Evolutionary conservation across 2,113 vertebrate species (phyloP), one percentile per base, ranked within the genome.

Genomic region (Eptatretus burgeri): DNA sequence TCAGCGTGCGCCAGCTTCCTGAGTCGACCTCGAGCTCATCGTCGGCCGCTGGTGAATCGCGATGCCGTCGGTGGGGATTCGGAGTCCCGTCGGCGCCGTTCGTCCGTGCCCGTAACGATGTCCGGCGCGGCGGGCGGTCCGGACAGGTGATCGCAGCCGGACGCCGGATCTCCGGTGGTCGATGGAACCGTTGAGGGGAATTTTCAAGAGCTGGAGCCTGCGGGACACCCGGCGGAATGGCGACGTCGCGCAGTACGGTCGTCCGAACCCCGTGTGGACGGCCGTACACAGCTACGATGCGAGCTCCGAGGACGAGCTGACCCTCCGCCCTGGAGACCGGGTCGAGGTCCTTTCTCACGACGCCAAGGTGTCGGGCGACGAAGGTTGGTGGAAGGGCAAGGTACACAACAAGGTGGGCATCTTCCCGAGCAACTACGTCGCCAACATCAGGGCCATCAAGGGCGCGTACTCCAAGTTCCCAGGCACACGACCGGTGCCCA

Each of bases 331-430:
- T 9, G 82, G 82, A 12, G 81, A 82, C 68, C 76, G 81, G 68
- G 82, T 84, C 69, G 79, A 84, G 70, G 82, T 83, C 52, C 78
- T 83, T 63, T 84, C 82, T 13, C 80, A 81, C 73, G 83, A 84
- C 66, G 77, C 80, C 2, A 76, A 81, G 0, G 81, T 83, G 64
- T 83, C 82, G 2, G 82, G 82, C 52, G 82, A 84, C 67, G 82
- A 84, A 68, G 83, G 82, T 5, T 83, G 82, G 83, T 84, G 83
- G 82, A 80, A 81, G 13, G 82, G 82, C 56, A 82, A 82, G 72
- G 78, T 83, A 66, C 78, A 76, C 74, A 78, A 78, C 68, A 77
- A 79, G 63, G 79, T 84, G 50, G 83, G 83, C 62, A 81, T 84
- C 66, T 84, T 84, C 72, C 82, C 82, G 7, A 79, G 80, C 60